Conservation (phyloP, 2,888 invertebrate species). For the Colletes collaris region DNA sequence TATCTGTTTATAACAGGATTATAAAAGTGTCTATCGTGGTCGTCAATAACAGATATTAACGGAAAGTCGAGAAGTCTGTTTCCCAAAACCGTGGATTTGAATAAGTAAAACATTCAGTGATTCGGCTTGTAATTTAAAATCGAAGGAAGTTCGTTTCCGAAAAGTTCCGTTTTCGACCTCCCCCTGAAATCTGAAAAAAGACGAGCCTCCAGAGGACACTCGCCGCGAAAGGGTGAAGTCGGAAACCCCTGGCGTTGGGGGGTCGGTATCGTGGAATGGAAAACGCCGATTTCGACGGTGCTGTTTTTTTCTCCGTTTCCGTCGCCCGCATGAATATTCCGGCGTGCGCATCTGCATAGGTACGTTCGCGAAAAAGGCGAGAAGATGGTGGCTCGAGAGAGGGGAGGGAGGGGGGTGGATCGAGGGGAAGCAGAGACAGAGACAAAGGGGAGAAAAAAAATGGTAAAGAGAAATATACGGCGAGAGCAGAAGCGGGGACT, state of each 20-base stretch:
- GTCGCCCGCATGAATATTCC: conserved; percentile 65
- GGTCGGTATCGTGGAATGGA: conserved; percentile 25
- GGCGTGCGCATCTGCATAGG: conserved; percentile 63
- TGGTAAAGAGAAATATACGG: conserved; percentile 64
- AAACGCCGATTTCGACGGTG: conserved; percentile 48
- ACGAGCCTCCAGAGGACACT: conserved; percentile 53
- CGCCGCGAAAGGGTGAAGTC: conserved; percentile 27
- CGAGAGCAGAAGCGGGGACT: conserved; percentile 20
- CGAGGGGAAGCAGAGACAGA: background rate
- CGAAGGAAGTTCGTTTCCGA: too few relatives aligned
- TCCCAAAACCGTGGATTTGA: too few relatives aligned
- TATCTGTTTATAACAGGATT: too few relatives aligned
- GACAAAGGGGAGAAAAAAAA: conserved; percentile 27
- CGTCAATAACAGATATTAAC: too few relatives aligned
- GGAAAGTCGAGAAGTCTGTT: too few relatives aligned
- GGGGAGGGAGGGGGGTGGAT: background rate
- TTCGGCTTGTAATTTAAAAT: too few relatives aligned
- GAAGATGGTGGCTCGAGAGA: background rate
- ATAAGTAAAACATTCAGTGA: too few relatives aligned
- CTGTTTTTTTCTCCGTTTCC: conserved; percentile 58
- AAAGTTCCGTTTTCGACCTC: too few relatives aligned
- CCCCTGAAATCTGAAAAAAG: too few relatives aligned
- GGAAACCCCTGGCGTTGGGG: background rate
- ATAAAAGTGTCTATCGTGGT: too few relatives aligned
- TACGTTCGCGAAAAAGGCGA: conserved; percentile 54